Base-by-base conservation (phyloP, 2,888 invertebrate genomes). In the Arge pagana region DNA sequence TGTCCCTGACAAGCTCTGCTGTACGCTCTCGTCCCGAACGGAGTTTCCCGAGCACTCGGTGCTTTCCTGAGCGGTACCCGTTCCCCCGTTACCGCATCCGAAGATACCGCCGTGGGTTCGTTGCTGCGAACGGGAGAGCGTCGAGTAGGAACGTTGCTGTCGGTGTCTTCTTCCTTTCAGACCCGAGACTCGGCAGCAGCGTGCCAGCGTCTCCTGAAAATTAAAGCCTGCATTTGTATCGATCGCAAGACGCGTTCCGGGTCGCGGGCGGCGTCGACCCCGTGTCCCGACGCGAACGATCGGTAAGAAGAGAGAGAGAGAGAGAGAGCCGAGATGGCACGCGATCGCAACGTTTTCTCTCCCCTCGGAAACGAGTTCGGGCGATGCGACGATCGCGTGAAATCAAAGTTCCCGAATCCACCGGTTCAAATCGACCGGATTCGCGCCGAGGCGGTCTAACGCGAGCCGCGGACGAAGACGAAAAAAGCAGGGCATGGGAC, bases 161-260 rank as follows among this genome's bases (percentile, higher is more conserved):
- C 67, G 66, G 13, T 67, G 67, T 15, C 45, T 21, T 3, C 45
- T 21, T 3, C 45, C 55, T 4, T 55, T 51, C 10, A 68, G 61
- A 0, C 66, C 50, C 61, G 62, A 37, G 61, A 75, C 52, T 52
- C 72, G 78, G 70, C 82, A 83, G 51, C 70, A 76, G 18, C 76
- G 73, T 52, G 77, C 73, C 70, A 85, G 72, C 37, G 86, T 84
- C 70, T 81, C 83, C 86, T 86, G 79, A 57, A 81, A 78, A 76
- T 70, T 67, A 74, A 30, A 56, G 68, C 67, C 76, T 75, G 64
- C 63, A 65, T 67, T 65, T 69, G 55, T 59, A 62, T 64, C 60
- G 60, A 55, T 45, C 41, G 28, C 18, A 40, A 30, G 3, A 35
- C 8, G 16, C 30, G 19, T 23, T 16, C 15, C 33, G 43, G n/a